Evolutionary conservation across 2,797 vertebrate species (phyloP), one percentile per base, ranked within the genome.

Genomic region (Lithobates pipiens): DNA sequence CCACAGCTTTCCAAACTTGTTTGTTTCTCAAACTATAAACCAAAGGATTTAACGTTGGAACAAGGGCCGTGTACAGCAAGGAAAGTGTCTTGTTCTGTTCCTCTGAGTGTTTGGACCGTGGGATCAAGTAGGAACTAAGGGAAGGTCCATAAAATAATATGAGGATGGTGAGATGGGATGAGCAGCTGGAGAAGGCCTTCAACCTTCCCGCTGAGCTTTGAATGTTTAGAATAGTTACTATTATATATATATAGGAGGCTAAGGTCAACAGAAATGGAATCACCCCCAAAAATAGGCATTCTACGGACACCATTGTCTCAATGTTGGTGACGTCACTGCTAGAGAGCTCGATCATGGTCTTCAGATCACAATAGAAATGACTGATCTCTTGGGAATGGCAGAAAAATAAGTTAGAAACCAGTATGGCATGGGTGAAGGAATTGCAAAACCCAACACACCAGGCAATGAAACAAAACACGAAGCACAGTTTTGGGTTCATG

Each of bases 341-440:
- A 0, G 88, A 57, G n/a, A 90, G 32, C 0, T 1, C n/a, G 82
- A 90, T 80, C 5, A 91, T 74, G 0, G 89, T 88, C 0, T 82
- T 88, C 32, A 91, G 70, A 10, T 92, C 89, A 27, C 89, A 91
- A 9, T 89, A 91, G 85, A 91, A 91, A 27, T 90, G 88, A 1
- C 82, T 65, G 32, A 91, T 76, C 25, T 85, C 32, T 21, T 76
- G 76, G n/a, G 32, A 7, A 15, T 36, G 25, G 15, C 88, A 91
- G 68, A 88, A 90, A 10, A 80, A 77, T 16, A 91, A 42, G 0
- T 4, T 50, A 32, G 82, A 83, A 7, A 81, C 80, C 67, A 91
- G 85, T 0, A 77, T 0, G 0, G 88, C 70, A 0, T 89, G 85
- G 1, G 89, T 78, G 9, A 88, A 10, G 0, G 84, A 63, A 15